Conservation (phyloP, 2,888 invertebrate genomes). For the Chironomus tentans region DNA sequence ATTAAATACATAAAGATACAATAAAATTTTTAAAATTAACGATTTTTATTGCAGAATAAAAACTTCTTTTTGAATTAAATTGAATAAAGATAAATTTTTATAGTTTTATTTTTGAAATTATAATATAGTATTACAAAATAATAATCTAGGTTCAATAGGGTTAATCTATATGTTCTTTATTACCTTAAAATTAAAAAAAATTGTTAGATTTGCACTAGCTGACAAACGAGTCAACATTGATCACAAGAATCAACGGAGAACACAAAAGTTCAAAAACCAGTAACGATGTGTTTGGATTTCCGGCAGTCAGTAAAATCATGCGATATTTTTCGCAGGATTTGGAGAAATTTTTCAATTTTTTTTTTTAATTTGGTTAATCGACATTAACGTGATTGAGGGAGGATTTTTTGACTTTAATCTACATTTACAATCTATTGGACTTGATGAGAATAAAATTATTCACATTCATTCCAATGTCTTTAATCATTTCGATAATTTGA, state of each 20-base stretch:
- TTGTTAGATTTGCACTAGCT: too few species aligned
- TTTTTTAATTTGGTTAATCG: background rate
- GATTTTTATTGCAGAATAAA: too few species aligned
- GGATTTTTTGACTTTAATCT: background rate
- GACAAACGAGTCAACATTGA: background rate
- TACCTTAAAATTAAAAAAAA: too few species aligned
- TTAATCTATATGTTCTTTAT: too few species aligned
- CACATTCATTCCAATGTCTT: background rate
- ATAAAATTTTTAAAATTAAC: too few species aligned
- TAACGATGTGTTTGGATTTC: background rate
- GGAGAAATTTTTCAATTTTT: background rate
- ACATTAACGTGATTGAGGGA: background rate
- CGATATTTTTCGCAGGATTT: background rate
- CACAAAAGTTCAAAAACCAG: background rate
- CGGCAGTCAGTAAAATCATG: background rate
- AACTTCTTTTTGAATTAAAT: too few species aligned
- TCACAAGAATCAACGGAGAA: background rate
- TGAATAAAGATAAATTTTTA: too few species aligned
- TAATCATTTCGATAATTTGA: background rate
- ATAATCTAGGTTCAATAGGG: too few species aligned
- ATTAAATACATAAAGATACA: too few species aligned
- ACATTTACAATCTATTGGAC: background rate
- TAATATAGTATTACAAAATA: too few species aligned
- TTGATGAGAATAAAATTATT: background rate
- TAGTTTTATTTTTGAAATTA: too few species aligned